Base-by-base conservation (phyloP, 2,797 vertebrate species). In the Poeciliopsis infans region DNA sequence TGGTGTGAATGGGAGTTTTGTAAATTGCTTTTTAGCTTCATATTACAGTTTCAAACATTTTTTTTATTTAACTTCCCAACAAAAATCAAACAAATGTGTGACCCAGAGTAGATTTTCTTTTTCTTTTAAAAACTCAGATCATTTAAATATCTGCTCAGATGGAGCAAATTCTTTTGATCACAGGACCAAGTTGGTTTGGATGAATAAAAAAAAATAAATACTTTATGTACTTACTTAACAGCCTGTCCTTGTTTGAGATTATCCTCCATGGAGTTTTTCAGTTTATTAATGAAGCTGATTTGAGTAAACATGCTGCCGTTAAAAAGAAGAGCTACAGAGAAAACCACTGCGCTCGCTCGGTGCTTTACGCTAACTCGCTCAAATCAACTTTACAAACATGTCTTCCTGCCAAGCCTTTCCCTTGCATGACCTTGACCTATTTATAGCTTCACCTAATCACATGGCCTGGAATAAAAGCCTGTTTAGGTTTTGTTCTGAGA, bases 11-110 rank as follows among this genome's bases (percentile, higher is more conserved):
- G 64, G 8, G 64, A 68, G 64, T 25, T 68, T 45, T 69, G 6
- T 69, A 25, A 43, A 43, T 69, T 69, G 66, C 66, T 43, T 43
- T 45, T 45, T 45, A 45, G 66, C n/a, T 69, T 69, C 66, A n/a
- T 11, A 69, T 69, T 69, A 43, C 36, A n/a, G 0, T 15, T 69
- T 69, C 25, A n/a, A 16, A n/a, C n/a, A 0, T 61, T 31, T 13
- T 57, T 57, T 28, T 28, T 61, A 33, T 61, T 18, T 3, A 6
- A 33, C 64, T 41, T 41, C 1, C 33, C 8, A 68, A 39, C 64
- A 68, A 68, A 41, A 68, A 68, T 41, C 36, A 41, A 18, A 68
- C 2, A 68, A 41, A 41, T 39, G 31, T 41, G 36, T 68, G 64
- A 39, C 64, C 36, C 36, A 39, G 33, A 68, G 20, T 3, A 41